Evolutionary conservation across 2,888 invertebrate genomes (phyloP).

Genomic region (Myopa tessellatipennis): DNA sequence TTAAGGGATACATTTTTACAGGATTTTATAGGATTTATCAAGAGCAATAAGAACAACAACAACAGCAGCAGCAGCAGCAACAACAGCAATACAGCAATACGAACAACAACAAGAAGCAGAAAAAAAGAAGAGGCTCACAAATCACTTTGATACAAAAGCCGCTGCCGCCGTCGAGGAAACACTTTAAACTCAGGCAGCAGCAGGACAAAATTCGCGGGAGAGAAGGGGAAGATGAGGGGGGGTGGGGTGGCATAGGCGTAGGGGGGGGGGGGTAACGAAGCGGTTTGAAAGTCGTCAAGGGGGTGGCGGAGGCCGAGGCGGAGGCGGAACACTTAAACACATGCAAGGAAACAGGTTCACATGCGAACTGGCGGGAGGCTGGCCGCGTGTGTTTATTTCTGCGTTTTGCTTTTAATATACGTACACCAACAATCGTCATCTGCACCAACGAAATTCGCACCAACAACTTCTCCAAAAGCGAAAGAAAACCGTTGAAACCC

Average conservation of each 20-base stretch:
- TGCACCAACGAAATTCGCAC: too few relatives aligned
- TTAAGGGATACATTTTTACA: slow-evolving; percentile 16
- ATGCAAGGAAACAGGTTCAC: neutral
- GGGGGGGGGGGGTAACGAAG: too few relatives aligned
- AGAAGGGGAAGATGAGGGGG: neutral
- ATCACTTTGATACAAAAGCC: slow-evolving; percentile 38
- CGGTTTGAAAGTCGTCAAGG: neutral
- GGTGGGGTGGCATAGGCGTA: neutral
- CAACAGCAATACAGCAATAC: neutral
- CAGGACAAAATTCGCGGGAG: neutral
- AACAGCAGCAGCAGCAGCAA: neutral
- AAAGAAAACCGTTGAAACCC: slow-evolving; percentile 1
- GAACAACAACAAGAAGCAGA: neutral
- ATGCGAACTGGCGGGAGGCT: too few relatives aligned
- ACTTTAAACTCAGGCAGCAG: neutral
- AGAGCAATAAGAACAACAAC: slow-evolving; percentile 5
- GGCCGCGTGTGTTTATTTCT: too few relatives aligned
- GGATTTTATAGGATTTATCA: slow-evolving; percentile 15
- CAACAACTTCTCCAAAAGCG: too few relatives aligned
- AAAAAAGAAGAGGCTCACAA: slow-evolving; percentile 23
- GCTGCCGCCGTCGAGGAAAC: slow-evolving; percentile 10
- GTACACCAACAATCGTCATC: too few relatives aligned
- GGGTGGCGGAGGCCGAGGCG: neutral
- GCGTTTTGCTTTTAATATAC: too few relatives aligned
- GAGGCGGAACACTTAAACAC: neutral